Percentiles rank a stretch among this genome's conserved stretches.
Conservation (phyloP, 2,113 vertebrate genomes). For the Alaudala cheleensis region DNA sequence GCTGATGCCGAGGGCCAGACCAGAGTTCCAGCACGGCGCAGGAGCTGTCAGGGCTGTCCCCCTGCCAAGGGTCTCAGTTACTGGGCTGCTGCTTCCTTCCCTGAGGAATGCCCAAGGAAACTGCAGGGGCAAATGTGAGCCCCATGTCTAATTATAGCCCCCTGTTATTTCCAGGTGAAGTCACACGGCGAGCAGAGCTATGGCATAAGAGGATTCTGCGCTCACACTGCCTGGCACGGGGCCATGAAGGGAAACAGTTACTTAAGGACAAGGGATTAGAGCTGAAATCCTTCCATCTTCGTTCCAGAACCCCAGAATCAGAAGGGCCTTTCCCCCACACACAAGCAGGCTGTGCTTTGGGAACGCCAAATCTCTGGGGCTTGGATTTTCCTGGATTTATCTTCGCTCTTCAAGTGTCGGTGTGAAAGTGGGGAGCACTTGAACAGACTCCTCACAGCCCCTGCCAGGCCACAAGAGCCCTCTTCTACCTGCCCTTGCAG, state of each 20-base stretch:
- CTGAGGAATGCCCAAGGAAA: rapidly evolving
- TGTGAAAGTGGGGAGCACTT: neutral
- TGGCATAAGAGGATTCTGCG: neutral
- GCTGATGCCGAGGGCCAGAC: neutral
- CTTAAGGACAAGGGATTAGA: neutral
- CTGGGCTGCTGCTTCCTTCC: neutral
- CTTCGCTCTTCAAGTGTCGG: rapidly evolving
- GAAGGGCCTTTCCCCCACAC: rapidly evolving
- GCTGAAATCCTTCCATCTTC: neutral
- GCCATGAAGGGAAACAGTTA: neutral
- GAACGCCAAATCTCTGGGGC: rapidly evolving
- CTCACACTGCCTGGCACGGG: neutral
- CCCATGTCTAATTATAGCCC: neutral
- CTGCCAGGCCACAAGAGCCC: neutral
- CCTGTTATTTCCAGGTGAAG: slow-evolving; percentile 27
- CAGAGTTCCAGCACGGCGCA: rapidly evolving
- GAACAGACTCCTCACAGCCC: neutral
- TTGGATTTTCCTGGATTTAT: neutral
- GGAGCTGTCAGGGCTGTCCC: neutral
- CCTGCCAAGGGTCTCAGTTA: neutral
- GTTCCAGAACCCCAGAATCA: neutral
- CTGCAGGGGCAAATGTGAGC: neutral
- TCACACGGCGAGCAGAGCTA: neutral
- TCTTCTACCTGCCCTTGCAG: neutral
- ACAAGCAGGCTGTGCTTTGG: rapidly evolving